A percentile compares a stretch with the other conserved stretches of the same genome.
Conservation (phyloP, 2,888 invertebrate species). For the Crocallis elinguaria region DNA sequence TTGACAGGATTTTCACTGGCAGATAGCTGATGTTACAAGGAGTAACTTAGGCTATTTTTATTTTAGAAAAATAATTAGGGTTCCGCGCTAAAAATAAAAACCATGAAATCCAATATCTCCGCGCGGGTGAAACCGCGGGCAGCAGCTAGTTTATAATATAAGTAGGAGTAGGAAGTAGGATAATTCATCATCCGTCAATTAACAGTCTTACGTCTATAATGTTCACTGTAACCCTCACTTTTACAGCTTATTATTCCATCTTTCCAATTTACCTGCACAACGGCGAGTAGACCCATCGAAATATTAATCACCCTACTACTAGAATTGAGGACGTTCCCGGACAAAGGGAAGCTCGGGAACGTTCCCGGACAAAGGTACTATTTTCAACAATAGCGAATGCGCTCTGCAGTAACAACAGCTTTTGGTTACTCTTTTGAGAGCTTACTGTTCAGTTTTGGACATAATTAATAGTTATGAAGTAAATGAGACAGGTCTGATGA, state of each 20-base stretch:
- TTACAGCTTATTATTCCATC: slow-evolving; percentile 1
- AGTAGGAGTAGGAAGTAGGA: neutral
- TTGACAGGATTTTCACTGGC: no score
- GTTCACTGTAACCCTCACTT: no score
- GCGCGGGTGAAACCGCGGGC: no score
- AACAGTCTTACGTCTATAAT: no score
- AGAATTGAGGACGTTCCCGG: neutral
- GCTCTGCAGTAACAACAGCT: slow-evolving; percentile 1
- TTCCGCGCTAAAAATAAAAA: no score
- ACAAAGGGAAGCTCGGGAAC: slow-evolving; percentile 2
- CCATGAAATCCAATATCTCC: no score
- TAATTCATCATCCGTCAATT: no score
- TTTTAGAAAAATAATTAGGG: no score
- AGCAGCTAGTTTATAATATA: no score
- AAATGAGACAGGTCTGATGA: no score
- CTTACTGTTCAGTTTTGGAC: slow-evolving; percentile 5
- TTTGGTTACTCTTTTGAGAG: slow-evolving; percentile 17
- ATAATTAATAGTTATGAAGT: neutral
- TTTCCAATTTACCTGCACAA: slow-evolving; percentile 30
- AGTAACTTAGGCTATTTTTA: no score
- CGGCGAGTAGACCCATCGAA: slow-evolving; percentile 39
- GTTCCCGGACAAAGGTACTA: slow-evolving; percentile 2
- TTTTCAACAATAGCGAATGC: slow-evolving; percentile 2
- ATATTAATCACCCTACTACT: slow-evolving; percentile 47
- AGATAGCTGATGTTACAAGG: no score